Evolutionary conservation across 2,888 invertebrate species (phyloP).

Genomic region (Heliconius cydno): DNA sequence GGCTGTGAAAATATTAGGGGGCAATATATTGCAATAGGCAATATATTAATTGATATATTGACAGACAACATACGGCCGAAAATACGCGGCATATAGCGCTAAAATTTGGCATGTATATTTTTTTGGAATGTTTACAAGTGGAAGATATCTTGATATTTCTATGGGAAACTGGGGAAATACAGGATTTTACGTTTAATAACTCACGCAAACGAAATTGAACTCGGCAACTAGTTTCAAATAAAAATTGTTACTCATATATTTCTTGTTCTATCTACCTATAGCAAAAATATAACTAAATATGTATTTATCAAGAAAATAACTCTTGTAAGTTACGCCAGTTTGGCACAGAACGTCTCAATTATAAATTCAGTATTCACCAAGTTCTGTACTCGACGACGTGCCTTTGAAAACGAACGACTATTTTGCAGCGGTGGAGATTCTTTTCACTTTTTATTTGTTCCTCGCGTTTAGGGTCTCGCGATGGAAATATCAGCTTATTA

Average conservation of each 20-base stretch:
- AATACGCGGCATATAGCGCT: too few species aligned
- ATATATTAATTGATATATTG: neutral
- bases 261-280: neutral
- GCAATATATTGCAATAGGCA: too few species aligned
- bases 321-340: neutral
- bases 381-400: constrained; percentile 47
- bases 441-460: constrained; percentile 54
- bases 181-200: too few species aligned
- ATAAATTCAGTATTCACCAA: constrained; percentile 54
- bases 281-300: neutral
- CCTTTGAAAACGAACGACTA: constrained; percentile 50
- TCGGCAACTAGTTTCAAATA: neutral
- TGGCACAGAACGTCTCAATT: neutral
- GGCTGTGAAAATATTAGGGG: too few species aligned
- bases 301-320: neutral
- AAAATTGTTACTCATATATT: too few species aligned
- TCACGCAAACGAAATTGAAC: neutral
- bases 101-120: too few species aligned
- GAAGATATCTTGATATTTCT: too few species aligned
- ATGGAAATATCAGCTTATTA: constrained; percentile 46
- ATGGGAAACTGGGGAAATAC: too few species aligned
- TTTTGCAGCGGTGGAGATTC: constrained; percentile 56
- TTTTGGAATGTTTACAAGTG: too few species aligned
- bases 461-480: constrained; percentile 46
- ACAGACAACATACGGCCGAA: too few species aligned